Evolutionary conservation across 2,888 invertebrate genomes (phyloP), one percentile per base, ranked within the genome.

Genomic region (Agapetus fuscipes): DNA sequence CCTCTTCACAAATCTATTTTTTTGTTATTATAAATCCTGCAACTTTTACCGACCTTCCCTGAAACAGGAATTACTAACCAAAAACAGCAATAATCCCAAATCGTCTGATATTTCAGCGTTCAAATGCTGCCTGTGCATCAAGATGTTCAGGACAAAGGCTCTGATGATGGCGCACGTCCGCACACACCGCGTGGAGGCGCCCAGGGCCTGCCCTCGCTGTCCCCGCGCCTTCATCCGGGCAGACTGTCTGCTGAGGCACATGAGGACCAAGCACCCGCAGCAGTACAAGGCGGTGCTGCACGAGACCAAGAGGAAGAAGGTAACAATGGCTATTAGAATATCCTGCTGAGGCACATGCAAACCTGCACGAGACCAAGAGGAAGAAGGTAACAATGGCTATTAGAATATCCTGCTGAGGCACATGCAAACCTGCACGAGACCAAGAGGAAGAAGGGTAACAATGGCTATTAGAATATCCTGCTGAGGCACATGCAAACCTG

Each of bases 161-260:
- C 78, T 81, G 39, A 62, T 83, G 53, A 79, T 78, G 49, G 76
- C 80, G 12, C 85, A 85, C 60, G 62, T 78, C 56, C 60, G 74
- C 48, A 83, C 81, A 38, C 85, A 85, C 59, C 73, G 77, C 49
- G 72, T 76, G 49, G 84, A 85, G 58, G 76, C 76, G 36, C 82
- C 85, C 36, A 78, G 83, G 34, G 79, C 79, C 48, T 85, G 85
- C 57, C 79, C 83, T 55, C 81, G 83, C 60, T 85, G 85, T 61
- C 76, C 76, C 4, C 74, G 83, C 39, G 84, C 83, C 2, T 85
- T 85, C 61, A 83, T 83, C 50, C 75, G 85, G 48, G 82, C 83
- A 54, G 83, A 83, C 61, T 83, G 84, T 58, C 68, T 85, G 15
- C 70, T 84, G 58, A 71, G 83, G 3, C 86, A 86, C 61, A 82